These are phyloP conservation scores for Pygathrix nemaeus DNA, from an alignment of 2,113 vertebrate species.

Conservation along the genomic window DNA sequence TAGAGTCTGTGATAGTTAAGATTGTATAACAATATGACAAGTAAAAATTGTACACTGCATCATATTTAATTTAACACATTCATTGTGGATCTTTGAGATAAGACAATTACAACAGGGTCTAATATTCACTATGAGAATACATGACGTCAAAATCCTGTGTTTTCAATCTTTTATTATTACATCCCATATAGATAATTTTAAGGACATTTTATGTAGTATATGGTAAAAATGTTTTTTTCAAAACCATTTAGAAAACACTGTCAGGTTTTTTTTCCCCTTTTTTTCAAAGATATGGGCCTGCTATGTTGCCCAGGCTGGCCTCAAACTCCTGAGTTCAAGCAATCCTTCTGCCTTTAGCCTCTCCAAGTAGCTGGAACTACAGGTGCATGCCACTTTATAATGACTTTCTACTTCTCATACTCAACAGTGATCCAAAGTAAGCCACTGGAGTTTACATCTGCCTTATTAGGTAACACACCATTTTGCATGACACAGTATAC, in stretches of 20 bases:
- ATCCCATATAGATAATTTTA: background rate
- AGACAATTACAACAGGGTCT: background rate
- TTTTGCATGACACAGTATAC: background rate
- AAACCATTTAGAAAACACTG: background rate
- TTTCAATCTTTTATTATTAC: background rate
- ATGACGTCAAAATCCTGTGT: background rate
- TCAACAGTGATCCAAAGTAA: background rate
- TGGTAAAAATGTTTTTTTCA: background rate
- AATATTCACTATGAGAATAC: background rate
- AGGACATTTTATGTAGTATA: background rate
- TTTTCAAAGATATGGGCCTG: background rate
- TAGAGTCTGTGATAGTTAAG: background rate
- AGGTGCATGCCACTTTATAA: background rate
- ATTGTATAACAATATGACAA: background rate
- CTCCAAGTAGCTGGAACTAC: background rate
- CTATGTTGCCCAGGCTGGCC: background rate
- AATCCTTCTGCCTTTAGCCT: background rate
- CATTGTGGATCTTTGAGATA: background rate
- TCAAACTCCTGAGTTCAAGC: background rate
- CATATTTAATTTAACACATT: background rate
- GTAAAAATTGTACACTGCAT: background rate
- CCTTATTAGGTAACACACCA: background rate
- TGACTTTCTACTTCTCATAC: background rate
- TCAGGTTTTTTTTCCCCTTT: background rate
- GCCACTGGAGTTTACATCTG: background rate